Percentiles rank a stretch among this genome's conserved stretches.
Evolutionary conservation across 1,140 invertebrate species (phyloP).

Genomic region (Drosophila pseudoobscura): DNA sequence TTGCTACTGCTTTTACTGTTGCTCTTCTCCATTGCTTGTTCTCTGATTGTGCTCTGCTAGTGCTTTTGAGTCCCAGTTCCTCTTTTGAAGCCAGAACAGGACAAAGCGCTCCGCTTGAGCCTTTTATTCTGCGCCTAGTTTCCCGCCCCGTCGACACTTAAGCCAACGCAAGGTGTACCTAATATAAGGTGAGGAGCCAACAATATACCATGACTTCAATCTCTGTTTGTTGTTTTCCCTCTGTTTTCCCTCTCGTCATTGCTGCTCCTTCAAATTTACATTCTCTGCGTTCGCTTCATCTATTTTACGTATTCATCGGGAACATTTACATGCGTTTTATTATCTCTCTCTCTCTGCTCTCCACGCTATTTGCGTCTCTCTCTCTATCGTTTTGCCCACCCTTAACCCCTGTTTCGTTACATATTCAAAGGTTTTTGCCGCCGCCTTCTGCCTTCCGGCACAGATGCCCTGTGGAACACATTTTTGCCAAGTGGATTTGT

Average conservation of each 20-base stretch:
- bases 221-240: too few relatives aligned
- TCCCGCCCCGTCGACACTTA: slow-evolving; percentile 27
- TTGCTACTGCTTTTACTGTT: slow-evolving; percentile 4
- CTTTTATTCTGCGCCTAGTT: slow-evolving; percentile 36
- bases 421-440: slow-evolving; percentile 35
- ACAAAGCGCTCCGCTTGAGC: slow-evolving; percentile 33
- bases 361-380: neutral
- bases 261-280: slow-evolving; percentile 47
- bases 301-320: slow-evolving; percentile 77
- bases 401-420: slow-evolving; percentile 57
- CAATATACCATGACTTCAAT: too few relatives aligned
- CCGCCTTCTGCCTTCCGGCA: neutral
- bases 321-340: slow-evolving; percentile 74
- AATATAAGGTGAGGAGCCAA: too few relatives aligned
- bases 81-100: slow-evolving; percentile 7
- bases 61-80: neutral
- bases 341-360: slow-evolving; percentile 15
- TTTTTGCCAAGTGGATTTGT: slow-evolving; percentile 52
- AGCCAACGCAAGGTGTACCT: slow-evolving; percentile 2
- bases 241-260: too few relatives aligned
- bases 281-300: slow-evolving; percentile 63
- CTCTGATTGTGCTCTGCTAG: neutral
- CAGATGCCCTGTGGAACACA: neutral
- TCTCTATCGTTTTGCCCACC: slow-evolving; percentile 1
- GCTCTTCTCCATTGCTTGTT: slow-evolving; percentile 19